A percentile compares a stretch with the other conserved stretches of the same genome.
Conservation (phyloP, 2,797 vertebrate genomes). For the Nannoperca australis region DNA sequence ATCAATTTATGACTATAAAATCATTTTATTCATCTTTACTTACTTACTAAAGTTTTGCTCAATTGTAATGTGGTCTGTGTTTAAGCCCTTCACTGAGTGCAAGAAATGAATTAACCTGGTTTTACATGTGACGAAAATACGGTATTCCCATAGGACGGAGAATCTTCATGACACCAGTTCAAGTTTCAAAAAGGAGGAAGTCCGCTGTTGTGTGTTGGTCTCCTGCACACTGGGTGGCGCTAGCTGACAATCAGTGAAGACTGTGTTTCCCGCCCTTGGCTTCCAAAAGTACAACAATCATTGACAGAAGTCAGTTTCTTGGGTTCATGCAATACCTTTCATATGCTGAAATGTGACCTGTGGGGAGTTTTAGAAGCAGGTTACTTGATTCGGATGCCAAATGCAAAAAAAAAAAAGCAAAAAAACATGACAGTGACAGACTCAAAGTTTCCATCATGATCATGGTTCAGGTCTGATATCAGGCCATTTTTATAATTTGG, state of each 20-base stretch:
- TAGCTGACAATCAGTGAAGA: background rate
- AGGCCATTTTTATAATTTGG: background rate
- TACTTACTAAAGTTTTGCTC: background rate
- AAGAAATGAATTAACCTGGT: background rate
- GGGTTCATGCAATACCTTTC: background rate
- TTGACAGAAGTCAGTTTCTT: background rate
- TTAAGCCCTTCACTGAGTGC: background rate
- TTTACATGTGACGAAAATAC: background rate
- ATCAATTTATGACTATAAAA: background rate
- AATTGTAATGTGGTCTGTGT: background rate
- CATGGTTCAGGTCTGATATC: background rate
- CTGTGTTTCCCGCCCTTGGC: background rate
- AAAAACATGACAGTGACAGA: background rate
- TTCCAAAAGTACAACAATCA: background rate
- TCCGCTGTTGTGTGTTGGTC: background rate
- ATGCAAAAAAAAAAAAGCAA: background rate
- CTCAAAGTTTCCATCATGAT: background rate
- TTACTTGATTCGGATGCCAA: background rate
- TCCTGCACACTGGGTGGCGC: constrained; percentile 26
- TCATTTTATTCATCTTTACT: background rate
- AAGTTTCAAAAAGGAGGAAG: background rate
- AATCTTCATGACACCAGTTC: background rate
- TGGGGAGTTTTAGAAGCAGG: background rate
- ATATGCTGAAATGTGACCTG: background rate
- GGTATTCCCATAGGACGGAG: no score